phyloP scores from a whole-genome alignment of 1,140 invertebrate genomes.

The Cardiocondyla obscurior region DNA sequence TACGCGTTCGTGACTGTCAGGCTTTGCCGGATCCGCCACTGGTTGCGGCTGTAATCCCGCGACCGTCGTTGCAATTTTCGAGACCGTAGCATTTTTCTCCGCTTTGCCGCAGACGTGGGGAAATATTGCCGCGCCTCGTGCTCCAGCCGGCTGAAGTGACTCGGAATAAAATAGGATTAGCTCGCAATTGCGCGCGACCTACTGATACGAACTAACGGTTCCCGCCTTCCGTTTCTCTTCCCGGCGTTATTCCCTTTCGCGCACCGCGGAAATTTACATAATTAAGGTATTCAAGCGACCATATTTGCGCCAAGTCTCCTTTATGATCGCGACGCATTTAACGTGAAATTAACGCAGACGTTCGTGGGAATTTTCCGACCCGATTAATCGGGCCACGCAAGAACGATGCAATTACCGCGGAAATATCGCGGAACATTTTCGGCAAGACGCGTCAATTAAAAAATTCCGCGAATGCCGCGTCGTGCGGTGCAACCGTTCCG shows the following conservation, averaged over 20 bases:
- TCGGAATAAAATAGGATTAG: slow-evolving; percentile 68
- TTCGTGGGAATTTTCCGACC: slow-evolving; percentile 4
- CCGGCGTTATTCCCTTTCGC: not conserved
- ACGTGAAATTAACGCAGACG: slow-evolving; percentile 16
- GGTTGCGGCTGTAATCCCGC: slow-evolving; percentile 39
- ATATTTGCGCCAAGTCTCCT: slow-evolving; percentile 8
- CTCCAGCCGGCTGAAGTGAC: slow-evolving; percentile 60
- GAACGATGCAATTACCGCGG: not conserved
- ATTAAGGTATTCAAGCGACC: slow-evolving; percentile 63
- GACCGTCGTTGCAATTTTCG: slow-evolving; percentile 44
- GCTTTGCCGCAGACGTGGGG: not conserved
- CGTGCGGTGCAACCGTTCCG: not conserved
- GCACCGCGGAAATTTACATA: slow-evolving; percentile 63
- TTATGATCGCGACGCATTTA: slow-evolving; percentile 7
- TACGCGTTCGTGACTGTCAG: not conserved
- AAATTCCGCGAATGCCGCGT: not conserved
- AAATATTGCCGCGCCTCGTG: slow-evolving; percentile 63
- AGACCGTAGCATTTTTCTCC: slow-evolving; percentile 31
- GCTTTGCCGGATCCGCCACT: slow-evolving; percentile 9
- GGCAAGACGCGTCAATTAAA: not conserved
- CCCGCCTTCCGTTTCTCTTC: not conserved
- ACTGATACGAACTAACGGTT: slow-evolving; percentile 55
- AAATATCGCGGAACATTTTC: slow-evolving; percentile 8
- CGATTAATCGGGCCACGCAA: slow-evolving; percentile 31
- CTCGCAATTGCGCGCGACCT: slow-evolving; percentile 50